These are phyloP conservation scores for Ischnura elegans DNA, from an alignment of 2,888 invertebrate species.

Conservation along the genomic window DNA sequence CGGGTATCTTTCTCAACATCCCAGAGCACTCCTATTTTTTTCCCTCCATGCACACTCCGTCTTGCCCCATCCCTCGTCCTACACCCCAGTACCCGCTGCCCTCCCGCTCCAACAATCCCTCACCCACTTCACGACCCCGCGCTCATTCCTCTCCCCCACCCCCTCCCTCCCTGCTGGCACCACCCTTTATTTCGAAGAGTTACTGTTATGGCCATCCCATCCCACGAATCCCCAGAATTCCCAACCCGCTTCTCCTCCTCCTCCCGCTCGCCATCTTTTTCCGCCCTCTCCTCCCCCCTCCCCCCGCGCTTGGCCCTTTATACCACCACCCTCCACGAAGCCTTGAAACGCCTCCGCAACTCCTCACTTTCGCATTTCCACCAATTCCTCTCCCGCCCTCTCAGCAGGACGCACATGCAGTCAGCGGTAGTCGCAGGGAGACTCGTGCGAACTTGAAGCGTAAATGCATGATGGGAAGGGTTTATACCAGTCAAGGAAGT, in stretches of 20 bases:
- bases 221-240: background rate
- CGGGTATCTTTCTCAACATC: slow-evolving; percentile 19
- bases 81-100: background rate
- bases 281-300: background rate
- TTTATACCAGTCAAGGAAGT: too few relatives aligned
- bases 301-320: background rate
- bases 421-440: background rate
- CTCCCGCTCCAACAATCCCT: background rate
- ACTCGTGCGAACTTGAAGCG: slow-evolving; percentile 55
- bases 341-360: background rate
- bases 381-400: background rate
- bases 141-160: background rate
- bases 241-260: background rate
- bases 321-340: background rate
- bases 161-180: slow-evolving; percentile 1
- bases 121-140: slow-evolving; percentile 20
- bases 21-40: slow-evolving; percentile 7
- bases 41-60: background rate
- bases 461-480: too few relatives aligned
- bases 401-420: background rate
- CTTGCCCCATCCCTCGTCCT: background rate
- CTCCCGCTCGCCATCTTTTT: background rate
- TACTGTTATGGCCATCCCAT: slow-evolving; percentile 55
- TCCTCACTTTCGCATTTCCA: background rate
- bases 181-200: slow-evolving; percentile 65